Evolutionary conservation across 2,888 invertebrate genomes (phyloP).

Genomic region (Drosophila ezoana): DNA sequence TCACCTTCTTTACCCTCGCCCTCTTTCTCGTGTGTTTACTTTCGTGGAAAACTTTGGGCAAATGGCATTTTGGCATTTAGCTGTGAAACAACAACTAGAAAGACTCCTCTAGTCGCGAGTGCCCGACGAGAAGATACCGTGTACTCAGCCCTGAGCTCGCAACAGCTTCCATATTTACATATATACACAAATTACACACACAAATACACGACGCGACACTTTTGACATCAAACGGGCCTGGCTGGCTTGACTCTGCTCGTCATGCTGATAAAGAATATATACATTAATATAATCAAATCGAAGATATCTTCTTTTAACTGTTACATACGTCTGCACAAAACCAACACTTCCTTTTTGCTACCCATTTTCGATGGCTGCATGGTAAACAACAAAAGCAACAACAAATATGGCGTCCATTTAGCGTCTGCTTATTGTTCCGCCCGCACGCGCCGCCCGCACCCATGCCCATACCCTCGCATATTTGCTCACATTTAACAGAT

Average conservation of each 20-base stretch:
- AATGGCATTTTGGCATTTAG: constrained; percentile 74
- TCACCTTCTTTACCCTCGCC: not conserved
- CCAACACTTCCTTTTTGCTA: too few relatives aligned
- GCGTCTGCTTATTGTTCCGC: constrained; percentile 50
- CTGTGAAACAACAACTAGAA: constrained; percentile 39
- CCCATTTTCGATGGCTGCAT: not conserved
- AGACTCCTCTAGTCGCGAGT: too few relatives aligned
- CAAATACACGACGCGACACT: too few relatives aligned
- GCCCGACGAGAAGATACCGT: not conserved
- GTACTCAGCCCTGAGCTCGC: too few relatives aligned
- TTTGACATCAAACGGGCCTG: too few relatives aligned
- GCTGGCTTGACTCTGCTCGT: too few relatives aligned
- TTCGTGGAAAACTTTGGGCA: constrained; percentile 64
- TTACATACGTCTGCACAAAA: too few relatives aligned
- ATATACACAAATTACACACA: too few relatives aligned
- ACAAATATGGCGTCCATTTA: constrained; percentile 54
- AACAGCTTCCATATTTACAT: too few relatives aligned
- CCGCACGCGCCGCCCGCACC: not conserved
- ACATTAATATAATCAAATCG: too few relatives aligned
- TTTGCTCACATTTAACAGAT: constrained; percentile 69
- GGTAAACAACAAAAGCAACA: constrained; percentile 21
- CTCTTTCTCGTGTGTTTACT: constrained; percentile 21
- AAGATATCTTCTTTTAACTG: too few relatives aligned
- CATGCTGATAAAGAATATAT: too few relatives aligned
- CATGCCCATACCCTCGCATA: not conserved